Conservation (phyloP, 2,888 invertebrate genomes). For the Tridacna crocea region DNA sequence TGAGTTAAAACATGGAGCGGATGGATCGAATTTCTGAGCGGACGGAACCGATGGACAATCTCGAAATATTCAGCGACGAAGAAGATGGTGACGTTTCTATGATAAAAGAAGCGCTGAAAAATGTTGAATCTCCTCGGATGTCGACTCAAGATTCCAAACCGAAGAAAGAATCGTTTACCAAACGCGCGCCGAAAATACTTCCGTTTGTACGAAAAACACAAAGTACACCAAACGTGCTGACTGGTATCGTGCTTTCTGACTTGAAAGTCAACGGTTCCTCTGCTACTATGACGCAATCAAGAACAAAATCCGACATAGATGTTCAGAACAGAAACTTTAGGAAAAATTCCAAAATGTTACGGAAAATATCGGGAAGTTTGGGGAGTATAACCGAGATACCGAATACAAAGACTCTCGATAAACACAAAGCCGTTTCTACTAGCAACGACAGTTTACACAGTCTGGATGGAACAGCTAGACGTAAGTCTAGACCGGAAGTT, state of each 20-base stretch:
- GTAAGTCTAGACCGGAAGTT: not conserved
- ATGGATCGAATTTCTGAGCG: conserved; percentile 27
- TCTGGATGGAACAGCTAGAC: not conserved
- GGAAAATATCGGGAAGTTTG: conserved; percentile 9
- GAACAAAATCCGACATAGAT: not conserved
- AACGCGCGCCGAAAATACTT: conserved; percentile 1
- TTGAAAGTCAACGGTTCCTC: conserved; percentile 16
- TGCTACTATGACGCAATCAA: not conserved
- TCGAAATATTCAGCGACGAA: conserved; percentile 8
- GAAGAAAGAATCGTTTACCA: not conserved
- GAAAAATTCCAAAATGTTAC: not conserved
- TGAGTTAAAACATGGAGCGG: not conserved
- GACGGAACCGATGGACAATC: conserved; percentile 18
- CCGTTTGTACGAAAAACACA: conserved; percentile 36
- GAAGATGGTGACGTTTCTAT: not conserved
- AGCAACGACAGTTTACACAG: conserved; percentile 9
- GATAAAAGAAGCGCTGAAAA: not conserved
- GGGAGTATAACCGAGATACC: not conserved
- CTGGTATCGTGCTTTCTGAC: conserved; percentile 16
- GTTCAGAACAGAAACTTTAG: not conserved
- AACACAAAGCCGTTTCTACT: not conserved
- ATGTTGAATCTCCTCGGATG: conserved; percentile 4
- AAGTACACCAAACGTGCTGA: conserved; percentile 38
- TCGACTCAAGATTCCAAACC: not conserved
- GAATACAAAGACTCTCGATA: not conserved